These are phyloP conservation scores for Sisor rabdophorus DNA, from an alignment of 2,113 vertebrate species.

Conservation along the genomic window DNA sequence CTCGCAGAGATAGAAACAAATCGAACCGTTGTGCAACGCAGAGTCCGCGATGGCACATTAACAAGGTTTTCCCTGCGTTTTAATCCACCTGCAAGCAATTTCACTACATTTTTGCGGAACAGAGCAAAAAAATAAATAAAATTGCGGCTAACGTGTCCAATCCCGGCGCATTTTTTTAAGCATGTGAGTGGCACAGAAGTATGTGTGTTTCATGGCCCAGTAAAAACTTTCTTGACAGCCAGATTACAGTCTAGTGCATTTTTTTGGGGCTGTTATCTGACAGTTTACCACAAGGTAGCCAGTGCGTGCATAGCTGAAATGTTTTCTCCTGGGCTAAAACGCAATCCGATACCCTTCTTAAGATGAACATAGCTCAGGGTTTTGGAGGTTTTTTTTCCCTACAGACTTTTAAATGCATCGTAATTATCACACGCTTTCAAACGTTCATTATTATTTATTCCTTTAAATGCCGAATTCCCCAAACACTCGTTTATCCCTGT, in stretches of 20 bases:
- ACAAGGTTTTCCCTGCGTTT: slow-evolving; percentile 51
- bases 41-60: slow-evolving; percentile 14
- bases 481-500: background rate
- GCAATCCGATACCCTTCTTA: slow-evolving; percentile 22
- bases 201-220: slow-evolving; percentile 40
- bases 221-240: slow-evolving; percentile 52
- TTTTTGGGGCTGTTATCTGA: slow-evolving; percentile 45
- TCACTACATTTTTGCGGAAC: slow-evolving; percentile 53
- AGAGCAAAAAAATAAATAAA: slow-evolving; percentile 30
- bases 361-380: slow-evolving; percentile 21
- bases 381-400: too few relatives aligned
- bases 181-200: slow-evolving; percentile 53
- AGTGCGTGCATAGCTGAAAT: slow-evolving; percentile 55
- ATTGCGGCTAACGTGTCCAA: slow-evolving; percentile 54
- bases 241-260: slow-evolving; percentile 49
- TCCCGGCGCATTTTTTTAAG: slow-evolving; percentile 55
- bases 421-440: background rate
- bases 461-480: background rate
- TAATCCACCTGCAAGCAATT: slow-evolving; percentile 65
- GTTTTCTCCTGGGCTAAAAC: slow-evolving; percentile 38
- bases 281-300: slow-evolving; percentile 42
- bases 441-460: background rate
- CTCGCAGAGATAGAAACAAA: background rate
- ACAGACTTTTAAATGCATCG: background rate
- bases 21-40: background rate